These are phyloP conservation scores for Brachyalestes nurse DNA, from an alignment of 2,797 vertebrate species.

Conservation along the genomic window DNA sequence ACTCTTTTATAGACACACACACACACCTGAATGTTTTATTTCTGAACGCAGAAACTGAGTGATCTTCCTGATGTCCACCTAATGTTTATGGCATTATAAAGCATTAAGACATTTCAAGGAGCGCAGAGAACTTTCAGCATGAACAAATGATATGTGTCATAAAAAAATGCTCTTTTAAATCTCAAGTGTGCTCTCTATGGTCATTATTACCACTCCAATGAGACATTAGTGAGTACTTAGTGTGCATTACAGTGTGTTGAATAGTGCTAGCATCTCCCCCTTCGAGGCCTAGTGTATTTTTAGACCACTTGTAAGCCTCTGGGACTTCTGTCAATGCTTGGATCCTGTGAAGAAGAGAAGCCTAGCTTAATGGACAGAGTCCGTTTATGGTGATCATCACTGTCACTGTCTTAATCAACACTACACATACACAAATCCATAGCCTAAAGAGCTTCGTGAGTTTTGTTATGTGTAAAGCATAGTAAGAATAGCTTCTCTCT, in stretches of 20 bases:
- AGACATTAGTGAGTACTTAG: not conserved
- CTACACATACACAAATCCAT: not conserved
- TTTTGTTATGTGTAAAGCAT: constrained; percentile 5
- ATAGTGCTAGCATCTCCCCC: constrained; percentile 17
- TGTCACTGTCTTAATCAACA: constrained; percentile 31
- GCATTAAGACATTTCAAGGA: constrained; percentile 5
- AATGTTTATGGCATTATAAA: not conserved
- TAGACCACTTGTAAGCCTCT: constrained; percentile 23
- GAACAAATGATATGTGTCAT: not conserved
- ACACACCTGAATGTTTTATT: constrained; percentile 17
- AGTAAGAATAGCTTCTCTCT: not conserved
- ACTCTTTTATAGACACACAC: constrained; percentile 18
- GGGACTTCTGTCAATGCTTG: constrained; percentile 19
- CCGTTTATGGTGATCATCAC: constrained; percentile 37
- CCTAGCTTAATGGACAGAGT: constrained; percentile 37
- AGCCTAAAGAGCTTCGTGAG: constrained; percentile 18
- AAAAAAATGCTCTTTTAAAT: constrained; percentile 12
- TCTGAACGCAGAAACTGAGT: not conserved
- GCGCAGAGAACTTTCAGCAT: not conserved
- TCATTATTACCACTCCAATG: constrained; percentile 19
- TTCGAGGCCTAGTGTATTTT: constrained; percentile 43
- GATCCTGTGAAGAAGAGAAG: constrained; percentile 30
- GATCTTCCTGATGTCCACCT: not conserved
- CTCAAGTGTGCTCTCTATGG: constrained; percentile 12
- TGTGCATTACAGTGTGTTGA: constrained; percentile 15